A percentile compares a stretch with the other conserved stretches of the same genome.
phyloP scores from a whole-genome alignment of 2,888 invertebrate species.

The Eristalis tenax region DNA sequence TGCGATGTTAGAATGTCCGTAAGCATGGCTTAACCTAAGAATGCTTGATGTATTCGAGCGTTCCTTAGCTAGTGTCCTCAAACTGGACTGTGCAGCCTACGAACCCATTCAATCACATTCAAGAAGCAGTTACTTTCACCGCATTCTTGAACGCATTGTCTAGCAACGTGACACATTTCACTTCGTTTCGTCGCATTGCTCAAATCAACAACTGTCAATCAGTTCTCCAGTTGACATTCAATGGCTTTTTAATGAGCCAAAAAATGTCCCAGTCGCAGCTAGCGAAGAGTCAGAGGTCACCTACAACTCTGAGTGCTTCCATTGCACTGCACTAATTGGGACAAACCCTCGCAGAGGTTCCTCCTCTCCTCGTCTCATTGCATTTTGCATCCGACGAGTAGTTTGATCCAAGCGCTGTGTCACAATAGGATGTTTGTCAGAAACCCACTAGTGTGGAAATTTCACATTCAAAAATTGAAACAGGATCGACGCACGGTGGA shows the following conservation, averaged over 20 bases:
- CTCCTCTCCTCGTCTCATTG: neutral
- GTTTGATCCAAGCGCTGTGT: conserved; percentile 43
- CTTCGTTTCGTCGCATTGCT: neutral
- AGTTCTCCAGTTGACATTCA: neutral
- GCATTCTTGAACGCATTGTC: neutral
- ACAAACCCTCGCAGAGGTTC: conserved; percentile 9
- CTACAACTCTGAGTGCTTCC: conserved; percentile 35
- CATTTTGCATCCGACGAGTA: conserved; percentile 30
- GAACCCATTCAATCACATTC: too few species aligned
- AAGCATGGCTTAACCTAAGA: too few species aligned
- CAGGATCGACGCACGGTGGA: conserved; percentile 27
- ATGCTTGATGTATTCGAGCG: too few species aligned
- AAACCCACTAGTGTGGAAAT: conserved; percentile 59
- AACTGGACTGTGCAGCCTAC: too few species aligned
- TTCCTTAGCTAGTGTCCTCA: too few species aligned
- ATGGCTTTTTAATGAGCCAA: conserved; percentile 19
- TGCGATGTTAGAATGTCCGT: too few species aligned
- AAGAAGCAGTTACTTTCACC: too few species aligned
- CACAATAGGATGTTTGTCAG: conserved; percentile 65
- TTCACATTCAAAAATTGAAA: conserved; percentile 47
- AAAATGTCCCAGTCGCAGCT: neutral
- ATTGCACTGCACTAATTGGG: conserved; percentile 40
- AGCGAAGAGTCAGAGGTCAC: conserved; percentile 51
- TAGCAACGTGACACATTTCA: neutral
- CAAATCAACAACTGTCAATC: conserved; percentile 1